Evolutionary conservation across 1,140 invertebrate genomes (phyloP).

Genomic region (Drosophila rhopaloa): DNA sequence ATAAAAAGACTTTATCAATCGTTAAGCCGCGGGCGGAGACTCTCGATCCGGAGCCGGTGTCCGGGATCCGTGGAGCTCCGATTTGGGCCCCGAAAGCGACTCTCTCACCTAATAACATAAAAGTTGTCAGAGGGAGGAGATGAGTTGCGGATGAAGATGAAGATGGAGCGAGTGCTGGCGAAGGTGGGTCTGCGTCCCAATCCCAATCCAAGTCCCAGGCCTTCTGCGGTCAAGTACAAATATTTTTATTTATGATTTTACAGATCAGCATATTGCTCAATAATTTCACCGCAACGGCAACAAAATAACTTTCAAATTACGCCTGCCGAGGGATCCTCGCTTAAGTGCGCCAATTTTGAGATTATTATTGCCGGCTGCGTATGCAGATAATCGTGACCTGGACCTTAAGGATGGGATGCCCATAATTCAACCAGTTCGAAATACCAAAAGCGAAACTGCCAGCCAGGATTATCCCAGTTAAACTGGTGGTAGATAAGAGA

Average conservation of each 20-base stretch:
- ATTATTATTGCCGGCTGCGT: conserved; percentile 80
- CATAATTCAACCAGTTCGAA: conserved; percentile 61
- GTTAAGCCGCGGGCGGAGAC: conserved; percentile 58
- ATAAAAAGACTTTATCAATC: conserved; percentile 83
- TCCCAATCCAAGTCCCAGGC: not conserved
- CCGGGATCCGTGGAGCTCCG: not conserved
- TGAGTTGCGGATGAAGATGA: conserved; percentile 11
- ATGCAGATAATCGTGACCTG: conserved; percentile 82
- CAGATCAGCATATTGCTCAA: conserved; percentile 83
- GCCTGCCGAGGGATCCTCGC: conserved; percentile 33
- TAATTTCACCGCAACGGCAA: conserved; percentile 68
- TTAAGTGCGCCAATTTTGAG: conserved; percentile 81
- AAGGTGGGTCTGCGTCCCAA: conserved; percentile 24
- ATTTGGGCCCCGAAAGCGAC: conserved; percentile 59
- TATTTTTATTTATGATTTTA: conserved; percentile 83
- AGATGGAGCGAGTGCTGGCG: conserved; percentile 12
- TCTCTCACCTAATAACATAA: conserved; percentile 82
- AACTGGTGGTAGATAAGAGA: conserved; percentile 15
- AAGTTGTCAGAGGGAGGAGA: conserved; percentile 53
- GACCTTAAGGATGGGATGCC: conserved; percentile 19
- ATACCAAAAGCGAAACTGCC: conserved; percentile 47
- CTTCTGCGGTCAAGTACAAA: conserved; percentile 66
- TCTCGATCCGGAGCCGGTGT: not conserved
- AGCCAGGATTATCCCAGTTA: conserved; percentile 10
- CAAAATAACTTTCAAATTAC: conserved; percentile 81